These are phyloP conservation scores for Sebastes vulpes DNA, from an alignment of 2,797 vertebrate genomes.

Conservation along the genomic window DNA sequence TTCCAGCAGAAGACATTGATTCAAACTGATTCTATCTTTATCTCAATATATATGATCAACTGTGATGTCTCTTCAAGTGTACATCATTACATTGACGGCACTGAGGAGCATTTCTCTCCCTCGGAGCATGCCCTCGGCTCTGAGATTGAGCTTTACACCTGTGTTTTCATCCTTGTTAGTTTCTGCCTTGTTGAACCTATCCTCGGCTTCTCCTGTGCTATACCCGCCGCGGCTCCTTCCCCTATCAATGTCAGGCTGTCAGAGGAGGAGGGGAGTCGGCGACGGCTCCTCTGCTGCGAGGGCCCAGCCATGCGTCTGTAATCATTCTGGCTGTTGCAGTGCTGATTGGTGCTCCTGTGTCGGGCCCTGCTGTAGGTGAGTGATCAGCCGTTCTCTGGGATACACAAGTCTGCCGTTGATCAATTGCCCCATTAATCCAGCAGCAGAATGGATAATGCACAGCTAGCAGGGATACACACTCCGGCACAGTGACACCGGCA, in stretches of 20 bases:
- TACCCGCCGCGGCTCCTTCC: slow-evolving; percentile 15
- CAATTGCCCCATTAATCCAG: slow-evolving; percentile 82
- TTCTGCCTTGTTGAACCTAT: slow-evolving; percentile 69
- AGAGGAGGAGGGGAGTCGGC: slow-evolving; percentile 17
- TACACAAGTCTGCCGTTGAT: slow-evolving; percentile 76
- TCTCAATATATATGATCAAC: slow-evolving; percentile 48
- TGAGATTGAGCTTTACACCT: slow-evolving; percentile 66
- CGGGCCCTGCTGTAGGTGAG: slow-evolving; percentile 71
- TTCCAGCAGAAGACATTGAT: slow-evolving; percentile 15
- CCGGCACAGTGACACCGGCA: slow-evolving; percentile 32
- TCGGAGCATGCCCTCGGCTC: slow-evolving; percentile 27
- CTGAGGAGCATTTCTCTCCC: slow-evolving; percentile 44
- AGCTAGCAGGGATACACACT: slow-evolving; percentile 53
- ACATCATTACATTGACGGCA: slow-evolving; percentile 44
- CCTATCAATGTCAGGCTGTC: slow-evolving; percentile 70
- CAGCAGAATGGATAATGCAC: slow-evolving; percentile 72
- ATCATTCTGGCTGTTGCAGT: slow-evolving; percentile 63
- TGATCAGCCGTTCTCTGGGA: slow-evolving; percentile 72
- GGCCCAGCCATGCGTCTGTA: slow-evolving; percentile 63
- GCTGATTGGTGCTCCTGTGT: slow-evolving; percentile 70
- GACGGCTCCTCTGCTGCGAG: slow-evolving; percentile 23
- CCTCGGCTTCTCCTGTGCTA: slow-evolving; percentile 13
- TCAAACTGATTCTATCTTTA: slow-evolving; percentile 39
- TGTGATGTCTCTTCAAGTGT: slow-evolving; percentile 48
- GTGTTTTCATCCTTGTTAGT: slow-evolving; percentile 60